Percentiles rank a stretch among this genome's conserved stretches.
Conservation (phyloP, 2,888 invertebrate genomes). For the Mongoloraphidia duomilia region DNA sequence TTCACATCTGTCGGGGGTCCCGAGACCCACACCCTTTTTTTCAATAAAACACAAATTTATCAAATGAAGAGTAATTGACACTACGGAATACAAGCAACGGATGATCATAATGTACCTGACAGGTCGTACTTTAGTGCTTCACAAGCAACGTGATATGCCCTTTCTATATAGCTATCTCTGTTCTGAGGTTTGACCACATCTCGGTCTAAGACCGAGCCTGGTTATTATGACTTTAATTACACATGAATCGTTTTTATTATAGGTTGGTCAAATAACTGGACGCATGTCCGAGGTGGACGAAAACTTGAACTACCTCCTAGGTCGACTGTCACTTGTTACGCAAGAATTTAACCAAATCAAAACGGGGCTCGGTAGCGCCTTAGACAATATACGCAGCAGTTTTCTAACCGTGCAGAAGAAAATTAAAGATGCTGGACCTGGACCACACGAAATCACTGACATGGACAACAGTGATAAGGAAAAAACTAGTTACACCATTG, state of each 20-base stretch:
- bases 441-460: slow-evolving; percentile 40
- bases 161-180: too few relatives aligned
- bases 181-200: too few relatives aligned
- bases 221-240: slow-evolving; percentile 1
- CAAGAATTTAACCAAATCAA: slow-evolving; percentile 77
- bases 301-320: slow-evolving; percentile 69
- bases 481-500: not conserved
- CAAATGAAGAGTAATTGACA: too few relatives aligned
- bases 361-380: slow-evolving; percentile 52
- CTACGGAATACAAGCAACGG: too few relatives aligned
- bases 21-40: too few relatives aligned
- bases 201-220: too few relatives aligned
- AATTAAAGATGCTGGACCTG: slow-evolving; percentile 38
- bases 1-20: too few relatives aligned
- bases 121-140: too few relatives aligned
- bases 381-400: slow-evolving; percentile 54
- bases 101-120: too few relatives aligned
- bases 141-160: too few relatives aligned
- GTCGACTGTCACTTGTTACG: slow-evolving; percentile 62
- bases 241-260: slow-evolving; percentile 11
- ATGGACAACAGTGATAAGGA: slow-evolving; percentile 1
- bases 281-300: slow-evolving; percentile 65
- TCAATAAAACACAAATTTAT: too few relatives aligned
- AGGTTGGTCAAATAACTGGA: slow-evolving; percentile 63
- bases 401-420: slow-evolving; percentile 46